phyloP scores from a whole-genome alignment of 1,140 invertebrate species.

The Zaprionus camerounensis region DNA sequence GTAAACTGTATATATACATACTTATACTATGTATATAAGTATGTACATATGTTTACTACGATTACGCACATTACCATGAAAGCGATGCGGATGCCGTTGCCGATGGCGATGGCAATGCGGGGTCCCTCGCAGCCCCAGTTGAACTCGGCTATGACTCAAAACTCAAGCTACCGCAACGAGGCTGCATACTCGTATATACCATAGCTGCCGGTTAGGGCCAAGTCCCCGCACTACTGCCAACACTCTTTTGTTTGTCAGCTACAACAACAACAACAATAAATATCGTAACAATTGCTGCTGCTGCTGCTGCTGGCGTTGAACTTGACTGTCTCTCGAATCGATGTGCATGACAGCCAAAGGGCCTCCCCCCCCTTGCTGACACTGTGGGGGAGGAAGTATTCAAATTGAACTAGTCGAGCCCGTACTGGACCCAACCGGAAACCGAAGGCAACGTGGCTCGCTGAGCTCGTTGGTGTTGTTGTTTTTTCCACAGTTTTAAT shows the following conservation, averaged over 20 bases:
- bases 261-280: slow-evolving; percentile 36
- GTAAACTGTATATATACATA: background rate
- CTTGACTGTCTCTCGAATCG: slow-evolving; percentile 77
- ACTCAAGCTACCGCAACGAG: slow-evolving; percentile 79
- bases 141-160: slow-evolving; percentile 71
- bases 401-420: slow-evolving; percentile 74
- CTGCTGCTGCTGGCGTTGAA: slow-evolving; percentile 77
- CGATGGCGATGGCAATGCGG: slow-evolving; percentile 50
- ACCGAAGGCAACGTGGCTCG: slow-evolving; percentile 66
- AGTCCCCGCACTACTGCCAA: background rate
- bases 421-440: slow-evolving; percentile 54
- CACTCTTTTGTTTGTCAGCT: slow-evolving; percentile 60
- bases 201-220: slow-evolving; percentile 11
- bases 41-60: slow-evolving; percentile 10
- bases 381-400: slow-evolving; percentile 78
- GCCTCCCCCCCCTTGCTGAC: slow-evolving; percentile 20
- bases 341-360: slow-evolving; percentile 73
- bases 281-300: slow-evolving; percentile 60
- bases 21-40: background rate
- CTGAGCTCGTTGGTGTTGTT: slow-evolving; percentile 35
- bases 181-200: slow-evolving; percentile 29
- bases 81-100: slow-evolving; percentile 64
- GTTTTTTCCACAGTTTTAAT: slow-evolving; percentile 66
- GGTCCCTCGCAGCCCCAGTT: slow-evolving; percentile 25
- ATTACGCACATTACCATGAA: slow-evolving; percentile 59